A percentile compares a stretch with the other conserved stretches of the same genome.
Conservation (phyloP, 1,140 invertebrate genomes). For the Drosophila neocordata region DNA sequence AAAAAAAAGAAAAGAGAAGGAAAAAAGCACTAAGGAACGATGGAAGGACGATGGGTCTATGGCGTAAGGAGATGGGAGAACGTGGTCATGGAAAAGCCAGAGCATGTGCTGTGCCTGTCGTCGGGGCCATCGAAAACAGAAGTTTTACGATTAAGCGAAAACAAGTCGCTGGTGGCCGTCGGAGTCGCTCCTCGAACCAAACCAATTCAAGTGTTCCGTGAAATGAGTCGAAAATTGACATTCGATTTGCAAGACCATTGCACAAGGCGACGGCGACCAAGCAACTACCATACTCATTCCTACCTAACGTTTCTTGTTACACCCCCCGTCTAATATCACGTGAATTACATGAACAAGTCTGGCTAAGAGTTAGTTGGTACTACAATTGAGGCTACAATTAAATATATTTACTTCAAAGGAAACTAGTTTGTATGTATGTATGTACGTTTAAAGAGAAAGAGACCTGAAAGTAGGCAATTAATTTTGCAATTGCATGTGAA, state of each 20-base stretch:
- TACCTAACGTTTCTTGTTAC: not conserved
- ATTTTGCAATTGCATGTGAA: constrained; percentile 60
- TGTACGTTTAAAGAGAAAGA: not conserved
- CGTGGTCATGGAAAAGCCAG: not conserved
- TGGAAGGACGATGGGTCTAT: not conserved
- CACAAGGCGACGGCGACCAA: constrained; percentile 40
- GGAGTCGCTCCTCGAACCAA: constrained; percentile 23
- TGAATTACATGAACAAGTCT: not conserved
- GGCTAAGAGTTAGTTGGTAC: not conserved
- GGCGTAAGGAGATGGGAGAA: not conserved
- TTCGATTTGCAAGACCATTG: constrained; percentile 82
- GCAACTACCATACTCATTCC: not conserved
- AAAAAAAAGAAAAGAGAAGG: no score
- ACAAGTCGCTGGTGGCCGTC: constrained; percentile 26
- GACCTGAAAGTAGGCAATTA: constrained; percentile 36
- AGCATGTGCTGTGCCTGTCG: constrained; percentile 32
- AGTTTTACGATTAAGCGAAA: constrained; percentile 56
- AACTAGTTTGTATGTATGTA: not conserved
- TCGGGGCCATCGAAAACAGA: constrained; percentile 54
- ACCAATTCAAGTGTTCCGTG: constrained; percentile 81
- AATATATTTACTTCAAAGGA: not conserved
- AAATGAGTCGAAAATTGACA: constrained; percentile 82
- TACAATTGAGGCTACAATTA: not conserved
- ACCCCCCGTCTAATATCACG: not conserved
- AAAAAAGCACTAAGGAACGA: not conserved